Percentiles rank a stretch among this genome's conserved stretches.
phyloP scores from a whole-genome alignment of 2,797 vertebrate species.

The Poeciliopsis infans region DNA sequence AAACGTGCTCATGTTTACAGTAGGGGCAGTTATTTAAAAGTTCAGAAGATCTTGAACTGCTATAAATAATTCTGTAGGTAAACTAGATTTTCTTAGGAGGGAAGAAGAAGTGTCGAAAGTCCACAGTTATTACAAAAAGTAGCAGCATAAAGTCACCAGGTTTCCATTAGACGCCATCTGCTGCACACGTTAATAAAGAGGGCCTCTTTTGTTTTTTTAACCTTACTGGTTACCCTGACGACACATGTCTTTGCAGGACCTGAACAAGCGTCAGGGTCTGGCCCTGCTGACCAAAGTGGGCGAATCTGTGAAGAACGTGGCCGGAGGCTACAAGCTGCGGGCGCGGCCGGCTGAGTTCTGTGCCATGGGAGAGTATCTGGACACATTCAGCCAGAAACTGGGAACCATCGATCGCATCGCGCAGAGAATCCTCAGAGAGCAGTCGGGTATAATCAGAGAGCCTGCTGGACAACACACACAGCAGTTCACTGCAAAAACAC shows the following conservation, averaged over 20 bases:
- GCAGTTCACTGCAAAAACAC: neutral
- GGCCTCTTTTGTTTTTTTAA: too few relatives aligned
- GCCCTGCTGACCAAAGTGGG: conserved; percentile 93
- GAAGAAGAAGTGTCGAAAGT: neutral
- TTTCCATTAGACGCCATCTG: neutral
- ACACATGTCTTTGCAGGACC: conserved; percentile 81
- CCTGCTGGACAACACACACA: neutral
- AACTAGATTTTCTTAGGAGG: neutral
- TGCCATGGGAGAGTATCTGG: conserved; percentile 92
- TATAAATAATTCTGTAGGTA: neutral
- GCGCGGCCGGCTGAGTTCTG: conserved; percentile 90
- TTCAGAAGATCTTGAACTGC: neutral
- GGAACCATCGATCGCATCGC: conserved; percentile 97
- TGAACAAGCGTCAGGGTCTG: conserved; percentile 96
- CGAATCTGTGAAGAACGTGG: conserved; percentile 94
- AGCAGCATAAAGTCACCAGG: neutral
- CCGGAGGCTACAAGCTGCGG: conserved; percentile 93
- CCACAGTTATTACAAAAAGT: neutral
- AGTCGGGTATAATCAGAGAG: conserved; percentile 83
- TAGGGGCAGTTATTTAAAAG: neutral
- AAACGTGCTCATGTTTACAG: neutral
- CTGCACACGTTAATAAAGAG: neutral
- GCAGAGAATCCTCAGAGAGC: conserved; percentile 96
- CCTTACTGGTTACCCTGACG: neutral
- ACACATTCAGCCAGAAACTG: conserved; percentile 93